A percentile compares a stretch with the other conserved stretches of the same genome.
phyloP scores from a whole-genome alignment of 1,140 invertebrate species.

The Leptinotarsa lineolata region DNA sequence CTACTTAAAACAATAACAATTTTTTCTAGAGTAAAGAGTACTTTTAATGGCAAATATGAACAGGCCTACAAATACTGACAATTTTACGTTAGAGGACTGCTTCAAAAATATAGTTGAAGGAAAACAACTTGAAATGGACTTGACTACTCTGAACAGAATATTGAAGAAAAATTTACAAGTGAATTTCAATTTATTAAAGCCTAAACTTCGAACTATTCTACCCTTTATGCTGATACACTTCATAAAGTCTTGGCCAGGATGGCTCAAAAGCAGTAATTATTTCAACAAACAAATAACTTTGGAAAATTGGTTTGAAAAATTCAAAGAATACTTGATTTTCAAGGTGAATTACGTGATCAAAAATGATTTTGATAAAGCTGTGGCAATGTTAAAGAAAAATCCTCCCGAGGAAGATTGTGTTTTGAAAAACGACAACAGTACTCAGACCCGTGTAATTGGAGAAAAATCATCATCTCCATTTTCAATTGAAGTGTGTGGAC shows the following conservation, averaged over 20 bases:
- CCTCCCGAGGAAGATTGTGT: slow-evolving; percentile 7
- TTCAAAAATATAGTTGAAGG: slow-evolving; percentile 35
- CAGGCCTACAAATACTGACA: neutral
- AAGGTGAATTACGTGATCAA: slow-evolving; percentile 36
- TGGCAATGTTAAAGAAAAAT: slow-evolving; percentile 4
- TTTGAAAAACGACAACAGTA: slow-evolving; percentile 29
- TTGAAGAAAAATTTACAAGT: slow-evolving; percentile 34
- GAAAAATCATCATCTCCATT: slow-evolving; percentile 36
- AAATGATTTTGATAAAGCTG: slow-evolving; percentile 17
- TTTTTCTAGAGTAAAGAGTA: too few relatives aligned
- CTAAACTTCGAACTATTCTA: slow-evolving; percentile 24
- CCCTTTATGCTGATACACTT: slow-evolving; percentile 40
- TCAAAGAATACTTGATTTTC: slow-evolving; percentile 35
- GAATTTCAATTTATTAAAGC: slow-evolving; percentile 27
- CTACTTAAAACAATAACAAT: too few relatives aligned
- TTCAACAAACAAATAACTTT: slow-evolving; percentile 34
- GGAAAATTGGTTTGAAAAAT: slow-evolving; percentile 39
- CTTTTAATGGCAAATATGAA: too few relatives aligned
- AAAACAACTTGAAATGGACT: slow-evolving; percentile 34
- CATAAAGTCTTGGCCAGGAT: slow-evolving; percentile 42
- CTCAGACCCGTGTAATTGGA: slow-evolving; percentile 30
- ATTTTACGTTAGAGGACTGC: slow-evolving; percentile 27
- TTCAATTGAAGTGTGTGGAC: slow-evolving; percentile 28
- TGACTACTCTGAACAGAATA: slow-evolving; percentile 32
- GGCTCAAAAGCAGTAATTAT: slow-evolving; percentile 37